These are phyloP conservation scores for Neosilurus hyrtlii DNA, from an alignment of 2,797 vertebrate species.

Conservation along the genomic window DNA sequence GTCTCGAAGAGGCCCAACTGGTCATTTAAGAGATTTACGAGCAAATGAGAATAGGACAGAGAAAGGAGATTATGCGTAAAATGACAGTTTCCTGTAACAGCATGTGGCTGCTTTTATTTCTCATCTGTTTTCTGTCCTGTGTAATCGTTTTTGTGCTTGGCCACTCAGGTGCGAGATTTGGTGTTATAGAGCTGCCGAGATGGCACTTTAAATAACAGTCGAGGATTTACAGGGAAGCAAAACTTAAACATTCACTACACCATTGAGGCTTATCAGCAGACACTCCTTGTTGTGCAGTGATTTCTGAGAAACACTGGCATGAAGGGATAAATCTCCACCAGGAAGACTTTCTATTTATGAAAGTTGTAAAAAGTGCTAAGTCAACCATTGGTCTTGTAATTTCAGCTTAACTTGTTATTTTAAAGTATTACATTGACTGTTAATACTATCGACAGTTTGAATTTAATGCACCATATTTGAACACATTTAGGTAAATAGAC, in stretches of 20 bases:
- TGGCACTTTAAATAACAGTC: background rate
- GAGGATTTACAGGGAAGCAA: slow-evolving; percentile 15
- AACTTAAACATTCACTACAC: slow-evolving; percentile 13
- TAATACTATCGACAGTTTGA: background rate
- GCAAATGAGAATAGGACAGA: slow-evolving; percentile 42
- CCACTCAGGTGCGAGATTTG: slow-evolving; percentile 42
- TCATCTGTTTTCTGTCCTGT: slow-evolving; percentile 3
- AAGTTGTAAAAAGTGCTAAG: background rate
- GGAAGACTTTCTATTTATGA: background rate
- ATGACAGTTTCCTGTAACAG: slow-evolving; percentile 44
- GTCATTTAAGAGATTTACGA: slow-evolving; percentile 54
- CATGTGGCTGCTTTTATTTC: slow-evolving; percentile 28
- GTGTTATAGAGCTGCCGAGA: slow-evolving; percentile 24
- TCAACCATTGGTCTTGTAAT: background rate
- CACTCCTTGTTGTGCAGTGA: slow-evolving; percentile 9
- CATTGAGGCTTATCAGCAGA: slow-evolving; percentile 13
- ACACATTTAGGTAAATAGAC: background rate
- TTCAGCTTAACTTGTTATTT: background rate
- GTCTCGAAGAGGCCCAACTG: slow-evolving; percentile 38
- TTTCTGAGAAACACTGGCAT: slow-evolving; percentile 39
- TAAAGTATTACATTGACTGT: background rate
- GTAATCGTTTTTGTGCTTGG: slow-evolving; percentile 35
- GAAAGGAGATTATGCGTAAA: slow-evolving; percentile 49
- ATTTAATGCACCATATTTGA: background rate
- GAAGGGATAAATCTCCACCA: slow-evolving; percentile 25